Base-by-base conservation (phyloP, 2,888 invertebrate genomes). In the Chrysodeixis includens region DNA sequence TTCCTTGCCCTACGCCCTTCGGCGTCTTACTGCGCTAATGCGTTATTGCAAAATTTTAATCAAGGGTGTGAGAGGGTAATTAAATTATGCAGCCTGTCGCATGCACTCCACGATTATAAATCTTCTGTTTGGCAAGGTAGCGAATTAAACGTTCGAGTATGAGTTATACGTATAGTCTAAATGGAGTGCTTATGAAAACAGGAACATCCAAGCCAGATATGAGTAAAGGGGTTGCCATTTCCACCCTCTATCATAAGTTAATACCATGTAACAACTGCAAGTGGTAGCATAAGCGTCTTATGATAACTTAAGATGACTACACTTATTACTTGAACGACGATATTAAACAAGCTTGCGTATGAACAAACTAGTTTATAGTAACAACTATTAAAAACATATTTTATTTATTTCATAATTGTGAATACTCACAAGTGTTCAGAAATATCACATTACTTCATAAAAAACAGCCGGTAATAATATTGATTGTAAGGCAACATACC, bases 61-160 rank as follows among this genome's bases (percentile, higher is more conserved):
- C 92, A 94, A 92, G 94, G 93, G 94, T 89, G 92, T 93, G 90
- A 91, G 88, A 82, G 85, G 86, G 90, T 93, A 92, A 94, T 93
- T 93, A 93, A 93, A 94, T 94, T 95, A 94, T 94, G 93, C 94
- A 94, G 88, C 86, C 93, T 93, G 94, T 94, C 95, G 90, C 91
- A 92, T 94, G 94, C 94, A 95, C 91, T 93, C 92, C 76, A 83
- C 77, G 84, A 86, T 88, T 90, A 92, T 94, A 93, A 94, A 95
- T 94, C 92, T 90, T 79, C 71, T 81, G 88, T 92, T 92, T 92
- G 89, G 88, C 92, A 92, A 90, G 88, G 89, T 74, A 72, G 71
- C 65, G 74, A 81, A 80, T 79, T 81, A 78, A 82, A 71, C 18
- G 64, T 56, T 65, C 52, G 54, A 57, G 65, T 74, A 62, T 59